Evolutionary conservation across 2,797 vertebrate species (phyloP), one percentile per base, ranked within the genome.

Genomic region (Tympanoctomys barrerae): DNA sequence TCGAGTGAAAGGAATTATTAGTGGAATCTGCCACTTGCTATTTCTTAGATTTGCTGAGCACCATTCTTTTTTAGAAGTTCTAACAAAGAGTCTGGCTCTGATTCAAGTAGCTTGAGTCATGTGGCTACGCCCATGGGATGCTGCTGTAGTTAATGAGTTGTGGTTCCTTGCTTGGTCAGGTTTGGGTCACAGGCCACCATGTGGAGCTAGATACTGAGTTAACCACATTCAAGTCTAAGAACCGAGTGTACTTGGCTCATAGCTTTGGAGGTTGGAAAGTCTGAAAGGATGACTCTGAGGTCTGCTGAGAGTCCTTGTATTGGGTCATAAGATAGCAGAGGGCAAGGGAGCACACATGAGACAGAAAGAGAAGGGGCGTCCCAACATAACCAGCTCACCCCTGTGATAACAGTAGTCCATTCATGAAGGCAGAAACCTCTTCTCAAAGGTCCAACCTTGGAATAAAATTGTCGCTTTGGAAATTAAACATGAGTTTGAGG

Each of bases 1-100:
- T 9, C 59, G 9, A 61, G 59, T 24, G 59, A 26, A 31, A 66
- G 64, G 26, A 66, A 31, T 66, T 1, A 13, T 31, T 28, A 31
- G 26, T 66, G 64, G 64, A 49, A 94, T 68, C 46, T 85, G 42
- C 88, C 52, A 28, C 66, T 64, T 89, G 52, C 80, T 93, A 12
- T 90, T 84, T 84, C 36, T 85, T 81, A 66, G 52, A 42, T 83
- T 78, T 78, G 14, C 57, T 28, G 78, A 52, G 31, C 39, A 79
- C 46, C 66, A 3, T 39, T 79, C n/a, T 93, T 90, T 84, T 61
- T 21, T 57, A 71, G 84, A 93, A 87, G 16, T 81, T 89, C 49
- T 19, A 33, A 39, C 46, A 59, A 26, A 84, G 42, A 19, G 31
- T 68, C n/a, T 59, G 57, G 22, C 21, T 61, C 59, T 61, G 59